Conservation (phyloP, 2,797 vertebrate species). For the Takifugu ocellatus region DNA sequence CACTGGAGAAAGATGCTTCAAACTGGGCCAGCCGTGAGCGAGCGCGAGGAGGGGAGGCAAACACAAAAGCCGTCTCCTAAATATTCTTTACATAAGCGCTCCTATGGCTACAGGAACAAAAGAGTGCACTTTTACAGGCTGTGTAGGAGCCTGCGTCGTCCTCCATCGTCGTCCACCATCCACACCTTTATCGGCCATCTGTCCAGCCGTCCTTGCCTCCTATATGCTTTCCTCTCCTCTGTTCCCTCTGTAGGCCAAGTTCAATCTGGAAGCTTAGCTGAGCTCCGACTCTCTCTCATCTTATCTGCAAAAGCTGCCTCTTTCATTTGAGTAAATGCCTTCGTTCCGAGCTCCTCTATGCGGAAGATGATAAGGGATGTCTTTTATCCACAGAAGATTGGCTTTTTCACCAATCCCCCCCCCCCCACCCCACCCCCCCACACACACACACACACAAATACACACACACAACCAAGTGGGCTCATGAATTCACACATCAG, state of each 20-base stretch:
- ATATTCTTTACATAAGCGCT: constrained; percentile 44
- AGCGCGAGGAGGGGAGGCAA: constrained; percentile 45
- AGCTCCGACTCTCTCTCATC: constrained; percentile 60
- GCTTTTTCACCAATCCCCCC: not conserved
- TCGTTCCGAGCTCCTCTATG: constrained; percentile 70
- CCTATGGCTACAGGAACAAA: constrained; percentile 14
- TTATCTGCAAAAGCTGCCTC: constrained; percentile 71
- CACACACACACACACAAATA: not conserved
- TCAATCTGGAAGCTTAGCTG: constrained; percentile 65
- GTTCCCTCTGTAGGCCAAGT: constrained; percentile 51
- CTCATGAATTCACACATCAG: constrained; percentile 49
- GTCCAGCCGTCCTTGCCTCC: constrained; percentile 10
- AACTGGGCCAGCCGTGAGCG: constrained; percentile 49
- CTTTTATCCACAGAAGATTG: constrained; percentile 71
- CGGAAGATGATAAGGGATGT: constrained; percentile 74
- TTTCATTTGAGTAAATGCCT: constrained; percentile 76
- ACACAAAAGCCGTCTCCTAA: constrained; percentile 48
- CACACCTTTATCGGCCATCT: constrained; percentile 15
- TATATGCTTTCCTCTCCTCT: constrained; percentile 24
- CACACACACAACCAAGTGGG: constrained; percentile 17
- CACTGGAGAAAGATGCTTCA: constrained; percentile 47
- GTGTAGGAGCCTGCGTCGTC: constrained; percentile 28
- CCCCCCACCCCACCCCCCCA: no score
- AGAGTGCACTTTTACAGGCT: constrained; percentile 14
- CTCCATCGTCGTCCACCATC: constrained; percentile 20